A percentile compares a stretch with the other conserved stretches of the same genome.
phyloP scores from a whole-genome alignment of 2,113 vertebrate species.

The Nyctibius bracteatus region DNA sequence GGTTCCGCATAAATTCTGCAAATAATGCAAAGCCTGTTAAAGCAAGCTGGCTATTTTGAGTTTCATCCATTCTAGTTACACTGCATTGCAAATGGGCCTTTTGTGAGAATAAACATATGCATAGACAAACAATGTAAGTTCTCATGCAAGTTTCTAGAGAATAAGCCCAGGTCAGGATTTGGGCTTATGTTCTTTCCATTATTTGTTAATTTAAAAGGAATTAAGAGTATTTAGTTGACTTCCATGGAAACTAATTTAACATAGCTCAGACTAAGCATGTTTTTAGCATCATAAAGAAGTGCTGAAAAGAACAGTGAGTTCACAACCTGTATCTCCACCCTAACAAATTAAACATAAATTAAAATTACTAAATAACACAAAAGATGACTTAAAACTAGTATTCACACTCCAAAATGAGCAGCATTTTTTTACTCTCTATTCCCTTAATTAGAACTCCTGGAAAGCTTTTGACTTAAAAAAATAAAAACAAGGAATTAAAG shows the following conservation, averaged over 20 bases:
- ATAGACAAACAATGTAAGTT: not conserved
- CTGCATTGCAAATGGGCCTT: not conserved
- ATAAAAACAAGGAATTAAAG: not conserved
- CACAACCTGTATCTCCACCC: not conserved
- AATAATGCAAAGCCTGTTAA: constrained; percentile 20
- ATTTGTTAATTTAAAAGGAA: not conserved
- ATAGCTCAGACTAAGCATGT: not conserved
- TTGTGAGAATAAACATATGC: not conserved
- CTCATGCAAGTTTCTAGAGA: not conserved
- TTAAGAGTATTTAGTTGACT: constrained; percentile 36
- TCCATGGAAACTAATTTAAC: constrained; percentile 27
- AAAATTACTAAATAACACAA: not conserved
- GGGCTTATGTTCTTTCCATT: not conserved
- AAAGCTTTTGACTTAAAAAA: not conserved
- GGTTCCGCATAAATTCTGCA: constrained; percentile 92
- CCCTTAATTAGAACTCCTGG: not conserved
- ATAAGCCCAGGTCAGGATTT: not conserved
- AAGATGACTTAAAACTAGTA: not conserved
- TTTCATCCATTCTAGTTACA: not conserved
- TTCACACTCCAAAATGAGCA: not conserved
- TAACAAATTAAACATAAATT: not conserved
- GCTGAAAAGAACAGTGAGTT: not conserved
- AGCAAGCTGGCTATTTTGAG: not conserved
- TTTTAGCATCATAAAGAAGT: not conserved
- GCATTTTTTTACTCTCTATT: not conserved